Conservation (phyloP, 2,888 invertebrate genomes). For the Axea sp. region DNA sequence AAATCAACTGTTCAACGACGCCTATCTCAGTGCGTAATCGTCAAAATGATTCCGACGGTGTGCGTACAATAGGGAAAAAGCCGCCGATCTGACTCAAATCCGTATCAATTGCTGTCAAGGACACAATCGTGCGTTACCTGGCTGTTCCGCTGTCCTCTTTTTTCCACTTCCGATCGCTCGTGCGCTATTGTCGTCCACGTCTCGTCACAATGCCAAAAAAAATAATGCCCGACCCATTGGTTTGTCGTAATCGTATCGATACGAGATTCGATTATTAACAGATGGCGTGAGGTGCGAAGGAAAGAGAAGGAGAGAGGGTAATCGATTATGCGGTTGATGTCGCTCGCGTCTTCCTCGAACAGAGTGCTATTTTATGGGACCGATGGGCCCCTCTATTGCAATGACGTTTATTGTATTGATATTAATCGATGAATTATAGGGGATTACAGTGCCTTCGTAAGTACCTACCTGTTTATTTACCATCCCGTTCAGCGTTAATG, state of each 20-base stretch:
- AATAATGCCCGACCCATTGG: conserved; percentile 58
- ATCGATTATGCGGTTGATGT: conserved; percentile 62
- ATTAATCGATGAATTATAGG: conserved; percentile 75
- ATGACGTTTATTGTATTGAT: conserved; percentile 77
- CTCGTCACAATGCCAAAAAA: conserved; percentile 58
- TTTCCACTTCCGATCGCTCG: conserved; percentile 30
- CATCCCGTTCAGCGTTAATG: conserved; percentile 32
- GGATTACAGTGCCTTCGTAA: conserved; percentile 56
- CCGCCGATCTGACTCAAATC: conserved; percentile 65
- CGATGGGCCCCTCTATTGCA: conserved; percentile 61
- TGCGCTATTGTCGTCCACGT: conserved; percentile 50
- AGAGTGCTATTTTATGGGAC: conserved; percentile 69
- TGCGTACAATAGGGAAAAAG: conserved; percentile 35
- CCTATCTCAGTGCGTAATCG: conserved; percentile 58
- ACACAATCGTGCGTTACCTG: conserved; percentile 74
- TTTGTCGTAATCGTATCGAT: conserved; percentile 63
- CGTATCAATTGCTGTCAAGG: conserved; percentile 75
- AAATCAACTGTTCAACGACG: conserved; percentile 61
- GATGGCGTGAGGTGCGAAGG: conserved; percentile 42
- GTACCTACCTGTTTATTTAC: conserved; percentile 68
- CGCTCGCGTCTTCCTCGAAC: conserved; percentile 66
- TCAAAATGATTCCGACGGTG: conserved; percentile 47
- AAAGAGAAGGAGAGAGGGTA: conserved; percentile 8
- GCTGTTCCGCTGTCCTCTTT: conserved; percentile 41
- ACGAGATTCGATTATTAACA: conserved; percentile 44